These are phyloP conservation scores for Odontamblyopus rebecca DNA, from an alignment of 2,797 vertebrate species.

Conservation along the genomic window DNA sequence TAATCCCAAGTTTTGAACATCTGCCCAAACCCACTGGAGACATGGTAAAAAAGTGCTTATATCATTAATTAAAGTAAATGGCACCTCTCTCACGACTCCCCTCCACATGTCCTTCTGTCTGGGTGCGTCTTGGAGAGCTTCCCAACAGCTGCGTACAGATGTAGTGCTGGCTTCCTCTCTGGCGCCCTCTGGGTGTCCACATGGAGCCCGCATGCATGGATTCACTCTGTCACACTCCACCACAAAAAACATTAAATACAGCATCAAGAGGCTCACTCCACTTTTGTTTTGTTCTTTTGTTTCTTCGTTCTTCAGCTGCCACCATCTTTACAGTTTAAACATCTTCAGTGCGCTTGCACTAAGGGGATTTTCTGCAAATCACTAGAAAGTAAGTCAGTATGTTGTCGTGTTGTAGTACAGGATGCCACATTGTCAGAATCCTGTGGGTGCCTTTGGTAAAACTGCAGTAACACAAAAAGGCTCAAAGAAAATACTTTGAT, in stretches of 20 bases:
- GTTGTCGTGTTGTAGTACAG: not conserved
- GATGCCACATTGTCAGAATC: not conserved
- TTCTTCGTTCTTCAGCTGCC: not conserved
- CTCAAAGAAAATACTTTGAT: no score
- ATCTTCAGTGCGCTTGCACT: not conserved
- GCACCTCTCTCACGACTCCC: conserved; percentile 10
- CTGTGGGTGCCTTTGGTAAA: not conserved
- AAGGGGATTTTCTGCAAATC: not conserved
- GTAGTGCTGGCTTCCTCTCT: conserved; percentile 29
- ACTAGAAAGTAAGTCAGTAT: not conserved
- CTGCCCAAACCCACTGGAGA: not conserved
- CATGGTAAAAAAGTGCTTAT: not conserved
- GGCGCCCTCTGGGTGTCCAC: conserved; percentile 1
- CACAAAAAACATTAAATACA: conserved; percentile 14
- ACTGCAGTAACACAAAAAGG: no score
- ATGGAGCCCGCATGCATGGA: conserved; percentile 11
- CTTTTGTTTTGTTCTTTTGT: conserved; percentile 1
- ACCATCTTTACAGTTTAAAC: conserved; percentile 3
- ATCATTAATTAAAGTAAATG: conserved; percentile 16
- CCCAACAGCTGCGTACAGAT: conserved; percentile 45
- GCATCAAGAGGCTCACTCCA: not conserved
- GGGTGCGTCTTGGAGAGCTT: conserved; percentile 12
- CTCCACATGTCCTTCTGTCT: conserved; percentile 14
- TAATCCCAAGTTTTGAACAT: not conserved
- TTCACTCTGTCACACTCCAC: conserved; percentile 13